Evolutionary conservation across 2,888 invertebrate species (phyloP), one percentile per base, ranked within the genome.

Genomic region (Ephialtes manifestator): DNA sequence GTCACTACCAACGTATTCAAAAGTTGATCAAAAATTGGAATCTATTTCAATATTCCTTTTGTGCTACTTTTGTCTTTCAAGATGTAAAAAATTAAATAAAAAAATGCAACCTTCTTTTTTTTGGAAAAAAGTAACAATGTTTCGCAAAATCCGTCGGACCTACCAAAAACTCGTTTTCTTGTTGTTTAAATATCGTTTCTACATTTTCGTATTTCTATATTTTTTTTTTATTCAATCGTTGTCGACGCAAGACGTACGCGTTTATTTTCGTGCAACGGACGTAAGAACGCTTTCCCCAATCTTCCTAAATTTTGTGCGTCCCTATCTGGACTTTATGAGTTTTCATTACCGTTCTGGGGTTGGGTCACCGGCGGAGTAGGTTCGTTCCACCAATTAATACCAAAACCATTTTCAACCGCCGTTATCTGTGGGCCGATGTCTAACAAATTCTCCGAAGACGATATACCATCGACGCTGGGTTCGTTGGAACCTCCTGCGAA

Each of bases 401-500:
- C 86, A 81, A 90, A 91, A 60, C 90, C 91, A 87, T 91, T 92
- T 39, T 92, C 92, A 39, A 90, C 88, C 8, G 90, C 88, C 8
- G 89, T 85, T 35, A 90, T 87, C 78, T 92, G 93, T 10, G 92
- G 89, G 10, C 91, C 92, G 28, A 91, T 89, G 77, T 93, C 93
- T 81, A 93, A 87, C 72, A 93, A 89, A 88, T 92, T 92, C 48
- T 93, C 93, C 18, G 92, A 89, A 1, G 89, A 89, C 46, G 91
- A 90, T 81, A 91, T 86, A 4, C 90, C 90, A 70, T 91, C 91
- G 65, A 91, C 89, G 75, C 89, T 92, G 43, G 88, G 91, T 63
- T 92, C 92, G 58, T 91, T 91, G 39, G 91, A 90, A 65, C 88
- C 91, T 75, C 86, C 89, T 88, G 68, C 86, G 65, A 83, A 81